These are phyloP conservation scores for Phycodurus eques DNA, from an alignment of 2,113 vertebrate species.

Conservation along the genomic window DNA sequence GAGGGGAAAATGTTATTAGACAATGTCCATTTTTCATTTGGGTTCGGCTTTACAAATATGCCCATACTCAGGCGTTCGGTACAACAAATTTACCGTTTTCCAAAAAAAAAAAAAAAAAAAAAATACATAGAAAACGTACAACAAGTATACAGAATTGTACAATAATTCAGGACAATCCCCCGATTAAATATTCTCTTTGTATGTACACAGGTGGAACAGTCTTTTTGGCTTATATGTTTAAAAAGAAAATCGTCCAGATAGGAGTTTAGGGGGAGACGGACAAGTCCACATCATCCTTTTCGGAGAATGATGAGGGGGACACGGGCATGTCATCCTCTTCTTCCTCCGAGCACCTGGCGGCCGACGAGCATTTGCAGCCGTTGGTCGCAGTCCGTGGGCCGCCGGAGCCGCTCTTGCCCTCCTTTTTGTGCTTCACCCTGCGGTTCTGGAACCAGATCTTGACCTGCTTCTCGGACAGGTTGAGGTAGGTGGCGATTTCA, in stretches of 20 bases:
- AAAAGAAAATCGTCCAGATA: conserved; percentile 42
- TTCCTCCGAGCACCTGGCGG: conserved; percentile 86
- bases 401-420: conserved; percentile 81
- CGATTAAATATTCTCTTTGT: conserved; percentile 73
- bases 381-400: conserved; percentile 78
- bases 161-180: conserved; percentile 62
- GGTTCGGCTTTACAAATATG: conserved; percentile 55
- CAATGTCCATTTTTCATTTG: conserved; percentile 41
- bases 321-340: conserved; percentile 88
- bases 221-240: conserved; percentile 66
- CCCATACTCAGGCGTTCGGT: conserved; percentile 50
- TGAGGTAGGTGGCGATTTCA: conserved; percentile 98
- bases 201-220: conserved; percentile 63
- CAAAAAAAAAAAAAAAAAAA: conserved; percentile 47
- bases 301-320: conserved; percentile 93
- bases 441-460: conserved; percentile 99
- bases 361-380: conserved; percentile 91
- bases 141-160: conserved; percentile 75
- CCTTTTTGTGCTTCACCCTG: conserved; percentile 98
- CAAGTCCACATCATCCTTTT: conserved; percentile 92
- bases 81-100: conserved; percentile 65
- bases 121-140: conserved; percentile 75
- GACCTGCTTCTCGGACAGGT: conserved; percentile 98
- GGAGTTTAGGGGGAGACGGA: conserved; percentile 81
- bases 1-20: conserved; percentile 46